phyloP scores from a whole-genome alignment of 64 coral and sea anemone species.

The Porites lutea region DNA sequence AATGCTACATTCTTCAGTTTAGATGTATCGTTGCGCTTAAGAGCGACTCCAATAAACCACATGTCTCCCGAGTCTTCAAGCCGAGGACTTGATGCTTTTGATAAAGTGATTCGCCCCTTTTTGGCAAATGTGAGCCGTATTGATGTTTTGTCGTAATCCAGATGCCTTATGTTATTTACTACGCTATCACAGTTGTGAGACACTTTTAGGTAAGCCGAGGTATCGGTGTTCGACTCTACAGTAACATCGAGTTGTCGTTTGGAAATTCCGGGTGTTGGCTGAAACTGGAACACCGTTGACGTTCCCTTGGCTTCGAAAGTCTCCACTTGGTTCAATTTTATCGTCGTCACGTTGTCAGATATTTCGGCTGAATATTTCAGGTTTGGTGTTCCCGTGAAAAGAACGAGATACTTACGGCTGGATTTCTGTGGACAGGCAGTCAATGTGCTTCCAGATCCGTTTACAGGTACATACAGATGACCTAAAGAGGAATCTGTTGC shows the following conservation, averaged over 20 bases:
- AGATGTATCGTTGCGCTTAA: not conserved
- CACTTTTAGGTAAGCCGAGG: conserved; percentile 21
- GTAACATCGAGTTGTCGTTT: conserved; percentile 50
- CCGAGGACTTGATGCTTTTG: conserved; percentile 57
- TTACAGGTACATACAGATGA: not conserved
- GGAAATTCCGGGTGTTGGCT: not conserved
- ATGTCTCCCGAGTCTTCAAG: not conserved
- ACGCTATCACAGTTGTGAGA: conserved; percentile 28
- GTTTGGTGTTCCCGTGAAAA: conserved; percentile 45
- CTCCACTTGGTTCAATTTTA: not conserved
- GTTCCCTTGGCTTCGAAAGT: not conserved
- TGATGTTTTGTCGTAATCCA: not conserved
- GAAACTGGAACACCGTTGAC: conserved; percentile 5
- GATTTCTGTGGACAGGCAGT: not conserved
- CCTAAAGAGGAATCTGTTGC: not conserved
- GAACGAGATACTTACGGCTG: conserved; percentile 2
- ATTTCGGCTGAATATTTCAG: conserved; percentile 20
- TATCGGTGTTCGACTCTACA: not conserved
- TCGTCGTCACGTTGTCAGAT: not conserved
- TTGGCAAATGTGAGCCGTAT: conserved; percentile 59
- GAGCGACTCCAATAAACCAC: conserved; percentile 55
- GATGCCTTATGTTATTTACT: not conserved
- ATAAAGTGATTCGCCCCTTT: conserved; percentile 73
- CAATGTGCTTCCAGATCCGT: not conserved
- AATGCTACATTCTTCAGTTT: conserved; percentile 2